Conservation (phyloP, 2,113 vertebrate species). For the Cnemophilus loriae region DNA sequence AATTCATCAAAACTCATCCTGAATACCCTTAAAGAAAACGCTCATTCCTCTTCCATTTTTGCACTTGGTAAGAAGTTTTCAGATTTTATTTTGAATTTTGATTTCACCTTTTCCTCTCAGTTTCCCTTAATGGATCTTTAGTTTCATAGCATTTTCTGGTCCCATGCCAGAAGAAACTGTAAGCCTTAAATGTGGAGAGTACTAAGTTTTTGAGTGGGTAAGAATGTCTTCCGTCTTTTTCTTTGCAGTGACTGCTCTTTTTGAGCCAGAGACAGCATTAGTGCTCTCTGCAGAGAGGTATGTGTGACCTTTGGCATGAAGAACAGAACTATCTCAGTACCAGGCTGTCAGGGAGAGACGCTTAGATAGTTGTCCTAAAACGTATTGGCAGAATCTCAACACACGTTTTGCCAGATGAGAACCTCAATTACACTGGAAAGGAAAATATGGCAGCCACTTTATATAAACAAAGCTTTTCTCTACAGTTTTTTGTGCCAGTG, state of each 20-base stretch:
- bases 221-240: neutral
- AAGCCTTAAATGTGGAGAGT: neutral
- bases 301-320: conserved; percentile 1
- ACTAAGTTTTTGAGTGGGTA: neutral
- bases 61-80: neutral
- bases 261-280: neutral
- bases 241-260: neutral
- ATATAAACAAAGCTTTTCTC: conserved; percentile 41
- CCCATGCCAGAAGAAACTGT: neutral
- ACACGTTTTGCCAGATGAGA: neutral
- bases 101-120: neutral
- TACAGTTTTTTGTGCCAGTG: neutral
- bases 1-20: neutral
- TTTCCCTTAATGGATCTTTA: neutral
- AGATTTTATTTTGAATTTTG: neutral
- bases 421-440: conserved; percentile 3
- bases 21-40: neutral
- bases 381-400: neutral
- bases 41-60: neutral
- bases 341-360: neutral
- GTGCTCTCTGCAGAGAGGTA: neutral
- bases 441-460: conserved; percentile 14
- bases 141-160: neutral
- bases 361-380: neutral
- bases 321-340: neutral